A percentile compares a stretch with the other conserved stretches of the same genome.
phyloP scores from a whole-genome alignment of 2,797 vertebrate genomes.

The Mareca strepera region DNA sequence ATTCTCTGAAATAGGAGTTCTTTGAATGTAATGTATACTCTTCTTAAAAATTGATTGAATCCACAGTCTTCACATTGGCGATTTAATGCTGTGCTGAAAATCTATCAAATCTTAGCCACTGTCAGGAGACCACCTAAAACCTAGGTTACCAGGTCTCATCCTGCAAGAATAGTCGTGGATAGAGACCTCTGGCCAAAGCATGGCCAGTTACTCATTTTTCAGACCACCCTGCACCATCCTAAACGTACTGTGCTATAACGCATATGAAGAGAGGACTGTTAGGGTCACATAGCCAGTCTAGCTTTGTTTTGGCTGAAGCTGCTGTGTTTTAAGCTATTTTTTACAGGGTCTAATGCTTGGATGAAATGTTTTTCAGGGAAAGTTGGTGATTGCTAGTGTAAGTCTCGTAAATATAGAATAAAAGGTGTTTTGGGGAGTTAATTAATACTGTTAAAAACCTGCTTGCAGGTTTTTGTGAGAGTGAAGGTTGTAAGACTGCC shows the following conservation, averaged over 20 bases:
- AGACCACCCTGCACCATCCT: not conserved
- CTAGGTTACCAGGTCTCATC: not conserved
- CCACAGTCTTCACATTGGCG: not conserved
- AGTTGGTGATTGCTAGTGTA: not conserved
- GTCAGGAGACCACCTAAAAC: not conserved
- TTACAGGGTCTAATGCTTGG: not conserved
- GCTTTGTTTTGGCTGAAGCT: not conserved
- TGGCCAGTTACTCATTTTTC: not conserved
- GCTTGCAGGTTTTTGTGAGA: not conserved
- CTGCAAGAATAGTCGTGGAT: not conserved
- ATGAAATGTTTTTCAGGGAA: not conserved
- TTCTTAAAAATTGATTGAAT: not conserved
- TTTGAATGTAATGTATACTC: not conserved
- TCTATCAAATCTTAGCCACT: not conserved
- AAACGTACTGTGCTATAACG: accelerated
- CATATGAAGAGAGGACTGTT: accelerated
- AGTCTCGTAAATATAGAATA: not conserved
- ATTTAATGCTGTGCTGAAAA: not conserved
- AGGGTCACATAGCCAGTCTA: accelerated
- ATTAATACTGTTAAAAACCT: not conserved
- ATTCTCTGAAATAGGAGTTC: not conserved
- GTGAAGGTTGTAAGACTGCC: not conserved
- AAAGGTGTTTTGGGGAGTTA: not conserved
- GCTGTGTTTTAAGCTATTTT: not conserved
- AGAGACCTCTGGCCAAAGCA: accelerated